These are phyloP conservation scores for Cheirogaleus major DNA, from an alignment of 2,797 vertebrate species.

Conservation along the genomic window DNA sequence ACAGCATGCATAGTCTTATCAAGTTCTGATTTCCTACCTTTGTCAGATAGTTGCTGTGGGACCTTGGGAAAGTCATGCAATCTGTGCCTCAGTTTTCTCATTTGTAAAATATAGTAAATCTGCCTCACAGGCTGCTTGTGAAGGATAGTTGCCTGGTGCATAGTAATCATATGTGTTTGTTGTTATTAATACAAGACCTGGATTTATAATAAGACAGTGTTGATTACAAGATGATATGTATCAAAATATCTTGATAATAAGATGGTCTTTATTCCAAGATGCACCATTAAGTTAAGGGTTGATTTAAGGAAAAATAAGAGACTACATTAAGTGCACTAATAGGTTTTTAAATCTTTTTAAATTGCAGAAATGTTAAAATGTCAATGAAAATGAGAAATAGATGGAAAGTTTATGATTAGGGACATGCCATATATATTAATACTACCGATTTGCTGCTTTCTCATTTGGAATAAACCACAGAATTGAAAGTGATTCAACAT, in stretches of 20 bases:
- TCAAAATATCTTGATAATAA: neutral
- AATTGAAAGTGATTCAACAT: neutral
- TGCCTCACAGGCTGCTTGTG: neutral
- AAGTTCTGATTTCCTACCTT: neutral
- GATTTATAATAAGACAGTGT: neutral
- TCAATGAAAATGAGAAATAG: neutral
- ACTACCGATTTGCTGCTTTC: neutral
- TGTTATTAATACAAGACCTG: neutral
- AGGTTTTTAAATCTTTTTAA: constrained; percentile 28
- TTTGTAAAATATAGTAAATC: neutral
- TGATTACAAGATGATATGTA: neutral
- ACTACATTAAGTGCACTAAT: neutral
- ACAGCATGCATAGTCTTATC: neutral
- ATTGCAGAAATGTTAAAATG: constrained; percentile 33
- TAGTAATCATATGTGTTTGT: neutral
- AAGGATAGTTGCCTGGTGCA: neutral
- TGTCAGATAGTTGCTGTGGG: neutral
- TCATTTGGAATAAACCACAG: neutral
- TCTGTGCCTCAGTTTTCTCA: neutral
- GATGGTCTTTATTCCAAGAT: neutral
- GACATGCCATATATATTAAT: neutral
- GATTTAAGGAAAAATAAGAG: neutral
- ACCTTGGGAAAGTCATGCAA: neutral
- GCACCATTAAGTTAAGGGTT: neutral
- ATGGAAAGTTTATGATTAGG: neutral